Evolutionary conservation across 2,113 vertebrate genomes (phyloP), one percentile per base, ranked within the genome.

Genomic region (Oryzias celebensis): DNA sequence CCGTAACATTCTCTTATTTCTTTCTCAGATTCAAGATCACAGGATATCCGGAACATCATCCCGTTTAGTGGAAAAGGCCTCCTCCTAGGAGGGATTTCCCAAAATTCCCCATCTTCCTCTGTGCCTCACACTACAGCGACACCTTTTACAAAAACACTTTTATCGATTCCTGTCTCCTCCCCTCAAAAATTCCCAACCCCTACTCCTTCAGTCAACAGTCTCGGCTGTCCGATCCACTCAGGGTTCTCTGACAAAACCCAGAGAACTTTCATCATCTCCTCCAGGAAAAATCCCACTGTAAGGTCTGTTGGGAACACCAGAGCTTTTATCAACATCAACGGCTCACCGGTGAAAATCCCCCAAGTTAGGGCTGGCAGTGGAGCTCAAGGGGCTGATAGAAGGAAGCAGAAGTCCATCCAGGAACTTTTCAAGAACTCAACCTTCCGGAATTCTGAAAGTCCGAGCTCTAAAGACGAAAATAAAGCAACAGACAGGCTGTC

Each of bases 61-160:
- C 93, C 95, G 5, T 99, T 98, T 36, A 93, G 89, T 60, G 97
- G 97, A 7, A 95, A 65, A 62, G 96, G 96, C 0, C 92, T 94
- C 73, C 57, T 91, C 2, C 93, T 98, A 5, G 94, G 94, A 65
- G 91, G 90, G 17, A 72, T 57, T 28, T 88, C 83, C 0, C 50
- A 50, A 55, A 42, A 61, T 0, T 58, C 68, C 0, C 22, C 55
- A 0, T 78, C 85, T 44, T 65, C 68, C 17, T 17, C n/a, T 18
- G 65, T 2, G n/a, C 69, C 77, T 13, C 80, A 66, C 28, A 88
- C 67, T 57, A 44, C 58, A 31, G 14, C 22, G 3, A 41, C 14
- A 28, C 48, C 78, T 57, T 28, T 41, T 36, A 14, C 43, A 20
- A 57, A 28, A 64, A 48, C 46, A 15, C 10, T 64, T 1, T 31